Percentiles rank a stretch among this genome's conserved stretches.
These are phyloP conservation scores for Tragelaphus strepsiceros DNA, from an alignment of 2,113 vertebrate genomes.

Conservation along the genomic window DNA sequence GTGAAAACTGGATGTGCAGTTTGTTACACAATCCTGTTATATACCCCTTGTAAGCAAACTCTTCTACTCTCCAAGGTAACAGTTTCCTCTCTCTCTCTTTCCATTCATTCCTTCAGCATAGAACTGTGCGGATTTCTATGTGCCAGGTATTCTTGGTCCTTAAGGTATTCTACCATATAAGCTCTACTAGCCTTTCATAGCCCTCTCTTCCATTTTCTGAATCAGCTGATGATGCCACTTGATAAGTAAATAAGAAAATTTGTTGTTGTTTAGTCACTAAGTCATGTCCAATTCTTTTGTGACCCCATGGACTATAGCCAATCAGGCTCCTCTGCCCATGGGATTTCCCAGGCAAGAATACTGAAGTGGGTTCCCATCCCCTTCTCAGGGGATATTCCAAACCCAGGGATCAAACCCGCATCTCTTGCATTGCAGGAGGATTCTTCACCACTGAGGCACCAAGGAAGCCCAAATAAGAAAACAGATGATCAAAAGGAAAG, in stretches of 20 bases:
- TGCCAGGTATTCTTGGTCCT: neutral
- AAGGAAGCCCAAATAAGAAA: neutral
- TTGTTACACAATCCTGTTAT: neutral
- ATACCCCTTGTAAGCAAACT: neutral
- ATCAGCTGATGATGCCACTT: neutral
- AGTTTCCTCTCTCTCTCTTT: neutral
- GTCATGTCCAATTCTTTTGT: neutral
- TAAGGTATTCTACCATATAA: neutral
- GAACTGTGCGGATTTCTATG: neutral
- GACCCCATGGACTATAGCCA: neutral
- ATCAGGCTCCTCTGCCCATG: neutral
- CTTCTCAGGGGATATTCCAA: neutral
- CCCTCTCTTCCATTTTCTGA: neutral
- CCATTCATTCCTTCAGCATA: neutral
- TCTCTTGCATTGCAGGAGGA: neutral
- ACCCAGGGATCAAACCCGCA: fast-evolving
- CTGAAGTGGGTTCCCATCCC: neutral
- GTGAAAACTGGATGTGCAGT: neutral
- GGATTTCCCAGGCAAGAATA: neutral
- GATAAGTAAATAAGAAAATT: neutral
- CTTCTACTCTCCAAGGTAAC: neutral
- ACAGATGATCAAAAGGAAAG: neutral
- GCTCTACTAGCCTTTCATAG: neutral
- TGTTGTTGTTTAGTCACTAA: neutral
- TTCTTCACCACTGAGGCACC: neutral